Percentiles rank a stretch among this genome's conserved stretches.
phyloP scores from a whole-genome alignment of 2,888 invertebrate species.

The Parochlus steinenii region DNA sequence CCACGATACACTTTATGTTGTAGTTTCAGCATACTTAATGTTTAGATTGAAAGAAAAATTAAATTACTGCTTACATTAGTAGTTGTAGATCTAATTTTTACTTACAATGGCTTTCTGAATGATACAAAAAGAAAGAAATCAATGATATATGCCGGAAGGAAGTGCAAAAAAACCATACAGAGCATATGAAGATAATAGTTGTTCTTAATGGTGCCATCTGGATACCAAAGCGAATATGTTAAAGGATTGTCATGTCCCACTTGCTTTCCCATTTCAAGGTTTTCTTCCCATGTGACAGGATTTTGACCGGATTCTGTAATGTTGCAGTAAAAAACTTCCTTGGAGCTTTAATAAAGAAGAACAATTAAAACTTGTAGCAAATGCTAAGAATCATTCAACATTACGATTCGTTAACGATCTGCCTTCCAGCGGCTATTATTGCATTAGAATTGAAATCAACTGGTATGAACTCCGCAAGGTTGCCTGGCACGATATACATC shows the following conservation, averaged over 20 bases:
- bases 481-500: conserved; percentile 50
- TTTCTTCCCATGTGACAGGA: conserved; percentile 70
- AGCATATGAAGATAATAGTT: conserved; percentile 46
- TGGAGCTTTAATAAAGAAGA: too few species aligned
- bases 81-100: conserved; percentile 18
- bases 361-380: too few species aligned
- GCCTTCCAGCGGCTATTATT: conserved; percentile 57
- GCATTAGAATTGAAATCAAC: conserved; percentile 69
- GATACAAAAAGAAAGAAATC: conserved; percentile 50
- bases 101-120: conserved; percentile 66
- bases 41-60: conserved; percentile 18
- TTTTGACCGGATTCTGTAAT: conserved; percentile 60
- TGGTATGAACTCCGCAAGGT: conserved; percentile 52
- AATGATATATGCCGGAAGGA: conserved; percentile 60
- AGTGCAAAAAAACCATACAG: conserved; percentile 52
- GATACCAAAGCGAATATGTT: conserved; percentile 62
- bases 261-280: conserved; percentile 44
- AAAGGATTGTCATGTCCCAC: conserved; percentile 54
- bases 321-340: conserved; percentile 36
- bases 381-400: too few species aligned
- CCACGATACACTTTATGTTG: conserved; percentile 42
- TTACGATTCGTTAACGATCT: too few species aligned
- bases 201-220: conserved; percentile 54
- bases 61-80: neutral
- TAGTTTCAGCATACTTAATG: conserved; percentile 39